Percentiles rank a stretch among this genome's conserved stretches.
Conservation (phyloP, 2,113 vertebrate genomes). For the Prinia subflava region DNA sequence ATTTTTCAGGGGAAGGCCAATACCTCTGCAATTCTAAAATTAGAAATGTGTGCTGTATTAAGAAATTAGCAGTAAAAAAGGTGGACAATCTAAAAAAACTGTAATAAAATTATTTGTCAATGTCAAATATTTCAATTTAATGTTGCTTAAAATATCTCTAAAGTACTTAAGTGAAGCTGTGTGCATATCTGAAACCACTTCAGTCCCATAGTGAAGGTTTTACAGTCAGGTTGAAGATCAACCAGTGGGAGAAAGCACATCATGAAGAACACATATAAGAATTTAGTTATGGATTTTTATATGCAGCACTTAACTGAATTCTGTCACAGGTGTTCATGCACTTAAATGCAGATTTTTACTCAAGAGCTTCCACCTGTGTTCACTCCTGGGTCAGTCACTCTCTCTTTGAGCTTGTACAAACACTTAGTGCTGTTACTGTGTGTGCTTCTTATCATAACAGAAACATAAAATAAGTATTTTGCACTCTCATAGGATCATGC, state of each 20-base stretch:
- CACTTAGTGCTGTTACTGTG: background rate
- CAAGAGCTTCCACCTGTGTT: background rate
- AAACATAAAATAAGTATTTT: background rate
- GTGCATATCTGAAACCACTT: background rate
- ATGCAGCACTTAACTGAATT: background rate
- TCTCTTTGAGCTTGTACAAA: background rate
- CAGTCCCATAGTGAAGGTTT: background rate
- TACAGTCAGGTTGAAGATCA: background rate
- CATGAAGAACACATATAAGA: background rate
- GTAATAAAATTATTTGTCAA: background rate
- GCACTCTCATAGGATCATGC: background rate
- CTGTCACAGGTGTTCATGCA: background rate
- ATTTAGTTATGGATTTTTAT: background rate
- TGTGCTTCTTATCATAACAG: background rate
- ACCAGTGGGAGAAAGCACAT: background rate
- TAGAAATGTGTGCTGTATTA: background rate
- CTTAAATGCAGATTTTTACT: background rate
- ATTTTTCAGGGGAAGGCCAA: background rate
- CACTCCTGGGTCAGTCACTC: background rate
- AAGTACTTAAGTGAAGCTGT: background rate
- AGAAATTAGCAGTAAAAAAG: constrained; percentile 28
- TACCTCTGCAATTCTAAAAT: constrained; percentile 21
- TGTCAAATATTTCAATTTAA: background rate
- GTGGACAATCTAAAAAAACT: background rate
- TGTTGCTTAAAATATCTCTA: background rate